Evolutionary conservation across 1,140 invertebrate species (phyloP), one percentile per base, ranked within the genome.

Genomic region (Musca vetustissima): DNA sequence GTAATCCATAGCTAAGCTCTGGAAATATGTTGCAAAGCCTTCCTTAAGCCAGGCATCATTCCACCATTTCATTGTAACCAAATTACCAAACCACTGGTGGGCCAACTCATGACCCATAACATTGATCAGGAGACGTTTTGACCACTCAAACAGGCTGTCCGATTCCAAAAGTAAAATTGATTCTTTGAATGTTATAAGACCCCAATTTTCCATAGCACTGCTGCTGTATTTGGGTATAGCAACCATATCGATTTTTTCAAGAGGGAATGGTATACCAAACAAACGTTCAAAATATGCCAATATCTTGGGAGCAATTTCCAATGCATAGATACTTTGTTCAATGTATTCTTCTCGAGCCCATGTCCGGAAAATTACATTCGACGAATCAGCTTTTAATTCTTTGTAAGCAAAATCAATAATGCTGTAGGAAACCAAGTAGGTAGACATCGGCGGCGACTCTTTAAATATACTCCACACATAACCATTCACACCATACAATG

Each of bases 21-120:
- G 87, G 71, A 89, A 86, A 81, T 89, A 94, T 0, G 90, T 92
- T 7, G 93, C 93, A 78, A 95, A 94, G 9, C 93, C 93, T 82
- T 95, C 93, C 79, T 94, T 95, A 0, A 96, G 83, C 93, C 93
- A 95, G 0, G 95, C 81, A 81, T 94, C 91, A 6, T 87, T 87
- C 91, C 91, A 93, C 91, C 91, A 93, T 74, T 88, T 87, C 86
- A 92, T 91, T 1, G 91, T 93, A 0, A 93, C 91, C 73, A 93
- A 81, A 82, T 93, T 81, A 9, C 79, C 79, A 80, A 92, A 92
- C 90, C 91, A 93, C 77, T 92, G 90, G 83, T 96, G 95, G 13
- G 93, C 92, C 69, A 80, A 9, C 80, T 94, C 92, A 74, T 94
- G 93, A n/a, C 89, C 84, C 13, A 94, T 84, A 0, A 92, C 88